Evolutionary conservation across 2,797 vertebrate genomes (phyloP).

Genomic region (Toxotes lorentzi): DNA sequence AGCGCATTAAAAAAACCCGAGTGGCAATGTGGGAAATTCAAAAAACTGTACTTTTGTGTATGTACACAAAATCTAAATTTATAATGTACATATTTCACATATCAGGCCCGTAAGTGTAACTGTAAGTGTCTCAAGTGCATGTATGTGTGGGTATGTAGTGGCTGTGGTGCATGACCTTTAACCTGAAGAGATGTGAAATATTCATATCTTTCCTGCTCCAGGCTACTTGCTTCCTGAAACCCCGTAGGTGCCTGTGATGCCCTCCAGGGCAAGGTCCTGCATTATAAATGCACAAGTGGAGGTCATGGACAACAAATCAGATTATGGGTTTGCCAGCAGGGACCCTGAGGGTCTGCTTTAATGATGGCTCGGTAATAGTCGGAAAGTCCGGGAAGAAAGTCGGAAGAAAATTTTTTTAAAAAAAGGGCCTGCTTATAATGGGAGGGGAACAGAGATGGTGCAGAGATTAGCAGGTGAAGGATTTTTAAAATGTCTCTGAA

Average conservation of each 20-base stretch:
- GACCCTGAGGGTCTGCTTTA: conserved; percentile 69
- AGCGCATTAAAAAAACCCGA: not conserved
- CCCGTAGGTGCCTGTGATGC: conserved; percentile 36
- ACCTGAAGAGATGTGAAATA: conserved; percentile 59
- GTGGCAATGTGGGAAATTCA: not conserved
- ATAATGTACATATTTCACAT: not conserved
- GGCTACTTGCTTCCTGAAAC: conserved; percentile 49
- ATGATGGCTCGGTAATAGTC: conserved; percentile 56
- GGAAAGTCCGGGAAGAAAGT: not conserved
- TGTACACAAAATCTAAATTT: not conserved
- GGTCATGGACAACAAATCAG: conserved; percentile 59
- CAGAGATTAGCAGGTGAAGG: not conserved
- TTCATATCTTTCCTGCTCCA: conserved; percentile 48
- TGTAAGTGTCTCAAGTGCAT: not conserved
- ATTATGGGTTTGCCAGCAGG: conserved; percentile 50
- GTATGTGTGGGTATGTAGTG: conserved; percentile 16
- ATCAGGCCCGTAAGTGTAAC: not conserved
- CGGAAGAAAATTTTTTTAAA: conserved; percentile 1
- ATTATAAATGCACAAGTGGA: conserved; percentile 66
- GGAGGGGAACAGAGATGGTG: not conserved
- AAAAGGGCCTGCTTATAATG: conserved; percentile 18
- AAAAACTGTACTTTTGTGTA: not conserved
- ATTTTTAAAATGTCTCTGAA: not conserved
- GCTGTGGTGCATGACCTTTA: conserved; percentile 46
- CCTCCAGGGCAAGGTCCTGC: conserved; percentile 46